Percentiles rank a stretch among this genome's conserved stretches.
phyloP scores from a whole-genome alignment of 2,113 vertebrate genomes.

The Xerus inauris region DNA sequence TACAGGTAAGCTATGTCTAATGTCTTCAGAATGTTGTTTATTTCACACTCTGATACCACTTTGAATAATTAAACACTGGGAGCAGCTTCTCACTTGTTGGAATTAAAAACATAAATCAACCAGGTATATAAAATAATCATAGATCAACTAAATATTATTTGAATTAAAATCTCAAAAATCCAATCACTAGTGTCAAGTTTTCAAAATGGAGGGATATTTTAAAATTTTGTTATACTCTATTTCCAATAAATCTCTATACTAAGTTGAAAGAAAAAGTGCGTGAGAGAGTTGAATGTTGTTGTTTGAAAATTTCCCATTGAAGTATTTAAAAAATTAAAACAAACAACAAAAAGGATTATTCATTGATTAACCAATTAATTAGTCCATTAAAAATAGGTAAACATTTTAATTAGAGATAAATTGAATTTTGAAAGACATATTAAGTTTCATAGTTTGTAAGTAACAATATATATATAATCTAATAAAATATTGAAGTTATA shows the following conservation, averaged over 20 bases:
- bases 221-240: neutral
- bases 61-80: conserved; percentile 76
- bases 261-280: neutral
- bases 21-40: conserved; percentile 54
- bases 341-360: neutral
- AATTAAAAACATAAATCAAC: conserved; percentile 76
- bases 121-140: conserved; percentile 72
- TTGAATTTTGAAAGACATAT: conserved; percentile 48
- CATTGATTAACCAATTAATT: conserved; percentile 8
- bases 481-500: conserved; percentile 19
- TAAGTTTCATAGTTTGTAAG: neutral
- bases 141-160: conserved; percentile 80
- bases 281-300: neutral
- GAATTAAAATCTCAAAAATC: conserved; percentile 69
- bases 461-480: neutral
- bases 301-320: conserved; percentile 15
- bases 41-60: conserved; percentile 70
- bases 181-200: neutral
- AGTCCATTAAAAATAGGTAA: conserved; percentile 15
- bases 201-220: neutral
- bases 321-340: neutral
- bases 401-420: conserved; percentile 40
- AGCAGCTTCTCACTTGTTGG: conserved; percentile 66
- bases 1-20: neutral
- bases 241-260: neutral